These are phyloP conservation scores for Brachypteracias leptosomus DNA, from an alignment of 2,113 vertebrate species.

Conservation along the genomic window DNA sequence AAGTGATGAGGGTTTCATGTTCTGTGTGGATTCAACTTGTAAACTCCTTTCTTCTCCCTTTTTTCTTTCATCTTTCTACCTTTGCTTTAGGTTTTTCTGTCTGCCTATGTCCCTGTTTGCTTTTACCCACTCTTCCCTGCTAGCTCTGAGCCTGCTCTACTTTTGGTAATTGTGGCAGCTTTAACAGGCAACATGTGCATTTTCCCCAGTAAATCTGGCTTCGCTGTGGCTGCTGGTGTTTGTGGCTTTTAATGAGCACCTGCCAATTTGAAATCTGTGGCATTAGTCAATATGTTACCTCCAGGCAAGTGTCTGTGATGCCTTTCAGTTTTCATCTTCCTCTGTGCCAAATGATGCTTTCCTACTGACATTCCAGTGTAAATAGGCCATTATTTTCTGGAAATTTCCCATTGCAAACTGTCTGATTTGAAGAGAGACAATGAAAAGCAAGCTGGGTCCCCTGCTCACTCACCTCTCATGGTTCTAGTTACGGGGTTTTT, in stretches of 20 bases:
- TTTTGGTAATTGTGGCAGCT: background rate
- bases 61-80: background rate
- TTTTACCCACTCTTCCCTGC: background rate
- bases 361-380: background rate
- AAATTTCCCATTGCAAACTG: background rate
- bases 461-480: background rate
- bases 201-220: background rate
- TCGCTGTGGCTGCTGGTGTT: background rate
- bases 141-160: background rate
- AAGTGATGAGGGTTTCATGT: background rate
- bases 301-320: background rate
- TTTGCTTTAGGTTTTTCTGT: background rate
- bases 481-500: background rate
- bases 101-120: background rate
- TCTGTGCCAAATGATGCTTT: background rate
- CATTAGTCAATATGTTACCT: constrained; percentile 15
- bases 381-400: constrained; percentile 17
- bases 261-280: background rate
- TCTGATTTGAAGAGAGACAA: background rate
- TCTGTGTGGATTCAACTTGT: background rate
- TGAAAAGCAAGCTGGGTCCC: background rate
- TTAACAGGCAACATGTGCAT: background rate
- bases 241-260: constrained; percentile 6
- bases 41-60: background rate
- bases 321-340: constrained; percentile 2